Evolutionary conservation across 2,888 invertebrate species (phyloP).

Genomic region (Cataglyphis altisquamis): DNA sequence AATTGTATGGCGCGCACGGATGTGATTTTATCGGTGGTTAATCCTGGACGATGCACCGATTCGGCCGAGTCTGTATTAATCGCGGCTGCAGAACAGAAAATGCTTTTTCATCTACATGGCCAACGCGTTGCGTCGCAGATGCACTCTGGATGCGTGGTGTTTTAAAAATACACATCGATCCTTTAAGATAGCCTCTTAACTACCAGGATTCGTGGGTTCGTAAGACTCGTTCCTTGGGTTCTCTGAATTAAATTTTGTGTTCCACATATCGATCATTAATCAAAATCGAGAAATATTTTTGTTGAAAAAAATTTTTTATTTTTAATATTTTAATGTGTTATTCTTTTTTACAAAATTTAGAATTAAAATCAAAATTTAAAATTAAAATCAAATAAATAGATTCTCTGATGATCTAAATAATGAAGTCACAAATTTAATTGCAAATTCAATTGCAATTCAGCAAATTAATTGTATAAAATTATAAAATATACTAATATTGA

Average conservation of each 20-base stretch:
- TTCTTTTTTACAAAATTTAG: neutral
- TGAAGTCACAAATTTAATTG: neutral
- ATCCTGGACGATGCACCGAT: conserved; percentile 32
- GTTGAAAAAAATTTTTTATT: neutral
- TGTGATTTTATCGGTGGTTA: conserved; percentile 50
- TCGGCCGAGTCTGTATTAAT: neutral
- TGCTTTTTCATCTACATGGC: conserved; percentile 18
- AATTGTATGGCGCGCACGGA: conserved; percentile 40
- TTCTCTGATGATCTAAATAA: neutral
- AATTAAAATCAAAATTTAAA: conserved; percentile 1
- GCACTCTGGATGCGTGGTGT: conserved; percentile 12
- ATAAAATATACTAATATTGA: neutral
- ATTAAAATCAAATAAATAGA: neutral
- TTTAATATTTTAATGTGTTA: neutral
- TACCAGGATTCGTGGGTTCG: neutral
- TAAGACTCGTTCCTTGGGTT: neutral
- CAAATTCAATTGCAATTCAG: no score
- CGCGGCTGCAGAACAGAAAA: neutral
- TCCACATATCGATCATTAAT: neutral
- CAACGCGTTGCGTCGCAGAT: conserved; percentile 15
- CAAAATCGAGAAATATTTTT: neutral
- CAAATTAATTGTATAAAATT: neutral
- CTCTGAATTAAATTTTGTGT: neutral
- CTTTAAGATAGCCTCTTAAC: neutral
- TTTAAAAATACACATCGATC: conserved; percentile 26